Conservation (phyloP, 2,888 invertebrate species). For the Encarsia formosa region DNA sequence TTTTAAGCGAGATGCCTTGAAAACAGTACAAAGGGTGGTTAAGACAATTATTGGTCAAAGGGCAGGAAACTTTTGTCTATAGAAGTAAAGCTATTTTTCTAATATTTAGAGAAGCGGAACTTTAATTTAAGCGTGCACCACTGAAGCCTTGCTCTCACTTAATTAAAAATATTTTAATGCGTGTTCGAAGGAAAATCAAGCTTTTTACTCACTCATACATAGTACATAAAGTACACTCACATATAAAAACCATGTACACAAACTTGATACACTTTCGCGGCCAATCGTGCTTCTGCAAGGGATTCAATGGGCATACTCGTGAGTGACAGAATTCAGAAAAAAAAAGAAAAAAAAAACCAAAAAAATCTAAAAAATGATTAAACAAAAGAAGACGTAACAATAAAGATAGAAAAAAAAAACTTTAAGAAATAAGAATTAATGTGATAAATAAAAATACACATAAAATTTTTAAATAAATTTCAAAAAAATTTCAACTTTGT, state of each 20-base stretch:
- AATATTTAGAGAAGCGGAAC: slow-evolving; percentile 47
- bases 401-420: too few relatives aligned
- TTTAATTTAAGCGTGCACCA: slow-evolving; percentile 42
- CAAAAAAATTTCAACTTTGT: slow-evolving; percentile 18
- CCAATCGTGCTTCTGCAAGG: slow-evolving; percentile 47
- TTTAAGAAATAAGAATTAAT: slow-evolving; percentile 28
- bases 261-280: slow-evolving; percentile 26
- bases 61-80: slow-evolving; percentile 51
- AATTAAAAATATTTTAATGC: slow-evolving; percentile 35
- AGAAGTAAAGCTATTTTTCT: slow-evolving; percentile 50
- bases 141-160: slow-evolving; percentile 52
- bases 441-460: slow-evolving; percentile 34
- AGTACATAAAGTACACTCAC: slow-evolving; percentile 13
- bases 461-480: slow-evolving; percentile 26
- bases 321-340: slow-evolving; percentile 36
- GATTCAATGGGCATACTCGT: slow-evolving; percentile 50
- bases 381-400: too few relatives aligned
- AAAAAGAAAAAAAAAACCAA: too few relatives aligned
- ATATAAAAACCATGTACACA: too few relatives aligned
- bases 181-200: slow-evolving; percentile 24
- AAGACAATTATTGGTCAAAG: slow-evolving; percentile 48
- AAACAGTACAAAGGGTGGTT: slow-evolving; percentile 52
- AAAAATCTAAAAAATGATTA: slow-evolving; percentile 7
- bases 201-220: slow-evolving; percentile 16
- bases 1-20: slow-evolving; percentile 53